Percentiles rank a stretch among this genome's conserved stretches.
Evolutionary conservation across 2,113 vertebrate genomes (phyloP).

Genomic region (Atlantisia rogersi): DNA sequence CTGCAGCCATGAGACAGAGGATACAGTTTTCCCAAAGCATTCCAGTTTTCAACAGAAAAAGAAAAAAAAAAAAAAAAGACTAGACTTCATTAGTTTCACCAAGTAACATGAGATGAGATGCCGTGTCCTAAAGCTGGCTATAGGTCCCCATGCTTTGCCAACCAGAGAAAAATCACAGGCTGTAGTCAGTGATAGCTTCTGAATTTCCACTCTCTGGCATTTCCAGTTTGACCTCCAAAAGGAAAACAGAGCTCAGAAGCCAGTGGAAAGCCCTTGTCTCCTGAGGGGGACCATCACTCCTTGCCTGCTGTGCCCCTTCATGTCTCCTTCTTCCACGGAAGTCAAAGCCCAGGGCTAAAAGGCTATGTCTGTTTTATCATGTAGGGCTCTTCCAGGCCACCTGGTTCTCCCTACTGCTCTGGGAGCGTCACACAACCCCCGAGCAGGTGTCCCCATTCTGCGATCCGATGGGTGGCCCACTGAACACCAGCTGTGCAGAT

Average conservation of each 20-base stretch:
- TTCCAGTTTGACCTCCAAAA: neutral
- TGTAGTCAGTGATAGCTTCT: neutral
- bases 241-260: neutral
- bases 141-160: neutral
- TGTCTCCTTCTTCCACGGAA: neutral
- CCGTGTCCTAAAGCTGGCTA: neutral
- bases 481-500: neutral
- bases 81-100: conserved; percentile 23
- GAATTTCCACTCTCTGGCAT: neutral
- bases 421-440: neutral
- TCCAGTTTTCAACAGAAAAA: conserved; percentile 8
- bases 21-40: conserved; percentile 45
- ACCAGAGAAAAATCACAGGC: neutral
- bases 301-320: neutral
- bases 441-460: neutral
- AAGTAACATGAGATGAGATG: neutral
- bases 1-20: neutral
- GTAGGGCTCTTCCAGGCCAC: neutral
- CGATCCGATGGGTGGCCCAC: too few species aligned
- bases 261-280: neutral
- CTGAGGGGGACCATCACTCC: too few species aligned
- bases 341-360: neutral
- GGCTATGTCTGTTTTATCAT: neutral
- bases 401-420: neutral
- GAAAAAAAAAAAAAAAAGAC: neutral